Evolutionary conservation across 2,113 vertebrate species (phyloP), one percentile per base, ranked within the genome.

Genomic region (Poeciliopsis retropinna): DNA sequence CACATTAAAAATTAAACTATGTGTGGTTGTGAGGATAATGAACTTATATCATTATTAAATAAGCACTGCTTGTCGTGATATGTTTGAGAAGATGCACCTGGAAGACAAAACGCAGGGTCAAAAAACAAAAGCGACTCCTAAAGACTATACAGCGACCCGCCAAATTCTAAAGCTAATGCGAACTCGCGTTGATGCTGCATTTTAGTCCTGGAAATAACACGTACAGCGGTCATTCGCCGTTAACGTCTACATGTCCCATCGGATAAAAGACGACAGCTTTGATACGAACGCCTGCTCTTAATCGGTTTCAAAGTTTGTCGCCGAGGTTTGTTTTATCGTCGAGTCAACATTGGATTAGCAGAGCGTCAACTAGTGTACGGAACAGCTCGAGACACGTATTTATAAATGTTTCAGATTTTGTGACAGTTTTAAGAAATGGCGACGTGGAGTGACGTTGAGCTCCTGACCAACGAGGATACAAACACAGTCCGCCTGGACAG

Each of bases 371-470:
- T 64, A 67, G 27, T 34, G 0, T 29, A 3, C 1, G 1, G 34
- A 62, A 54, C 51, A 57, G 22, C 1, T 32, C 3, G 5, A 17
- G 14, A 28, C 1, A 22, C 2, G 12, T 5, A 2, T 3, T 30
- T 0, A 3, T 3, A 10, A 1, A 30, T 37, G 1, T 57, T 32
- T 32, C 19, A 19, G 29, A 3, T 1, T 62, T 25, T 37, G 3
- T n/a, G 3, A 47, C 14, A 77, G 70, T 51, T 70, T 10, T 5
- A 41, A n/a, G 32, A 79, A 79, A 82, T 76, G 77, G 92, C 77
- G 28, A 97, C 95, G 97, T 99, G 98, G 98, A 96, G 92, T 51
- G 94, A 96, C 1, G 87, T 98, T 15, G 97, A 99, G 15, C 89
- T 98, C 54, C 87, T 98, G 30, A 82, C 91, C n/a, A 97, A 84